These are phyloP conservation scores for Lemur catta DNA, from an alignment of 2,797 vertebrate genomes.

Conservation along the genomic window DNA sequence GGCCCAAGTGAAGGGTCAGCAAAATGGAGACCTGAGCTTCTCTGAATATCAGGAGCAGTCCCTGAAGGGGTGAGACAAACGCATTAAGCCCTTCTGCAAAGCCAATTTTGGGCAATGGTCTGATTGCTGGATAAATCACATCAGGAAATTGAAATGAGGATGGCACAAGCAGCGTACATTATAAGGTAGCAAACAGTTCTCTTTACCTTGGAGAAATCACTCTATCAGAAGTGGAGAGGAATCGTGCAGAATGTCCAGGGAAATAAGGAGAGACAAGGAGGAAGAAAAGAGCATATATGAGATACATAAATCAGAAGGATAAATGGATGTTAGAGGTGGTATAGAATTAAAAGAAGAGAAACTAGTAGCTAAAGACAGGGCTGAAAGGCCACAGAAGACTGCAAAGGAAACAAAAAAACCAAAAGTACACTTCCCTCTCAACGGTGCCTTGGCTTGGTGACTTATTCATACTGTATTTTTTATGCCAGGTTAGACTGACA, in stretches of 20 bases:
- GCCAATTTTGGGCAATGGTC: slow-evolving; percentile 40
- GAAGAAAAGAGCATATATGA: slow-evolving; percentile 48
- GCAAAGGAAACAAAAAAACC: background rate
- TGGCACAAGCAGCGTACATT: background rate
- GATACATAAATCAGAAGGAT: slow-evolving; percentile 58
- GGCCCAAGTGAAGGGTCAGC: slow-evolving; percentile 43
- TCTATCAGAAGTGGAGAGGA: background rate
- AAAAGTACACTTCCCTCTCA: background rate
- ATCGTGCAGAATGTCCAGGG: slow-evolving; percentile 44
- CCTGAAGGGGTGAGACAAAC: slow-evolving; percentile 35
- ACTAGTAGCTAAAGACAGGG: background rate
- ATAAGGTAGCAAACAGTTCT: slow-evolving; percentile 22
- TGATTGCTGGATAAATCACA: slow-evolving; percentile 72
- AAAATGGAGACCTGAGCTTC: background rate
- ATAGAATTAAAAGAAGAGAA: slow-evolving; percentile 51
- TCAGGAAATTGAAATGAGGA: slow-evolving; percentile 66
- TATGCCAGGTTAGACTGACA: background rate
- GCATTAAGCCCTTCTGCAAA: slow-evolving; percentile 29
- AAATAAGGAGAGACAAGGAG: slow-evolving; percentile 63
- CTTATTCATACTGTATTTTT: background rate
- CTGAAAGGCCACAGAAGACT: background rate
- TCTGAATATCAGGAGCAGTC: background rate
- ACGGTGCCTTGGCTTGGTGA: background rate
- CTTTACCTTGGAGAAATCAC: slow-evolving; percentile 60
- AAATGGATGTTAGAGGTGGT: background rate